A percentile compares a stretch with the other conserved stretches of the same genome.
phyloP scores from a whole-genome alignment of 1,140 invertebrate species.

The Gryon sp. region DNA sequence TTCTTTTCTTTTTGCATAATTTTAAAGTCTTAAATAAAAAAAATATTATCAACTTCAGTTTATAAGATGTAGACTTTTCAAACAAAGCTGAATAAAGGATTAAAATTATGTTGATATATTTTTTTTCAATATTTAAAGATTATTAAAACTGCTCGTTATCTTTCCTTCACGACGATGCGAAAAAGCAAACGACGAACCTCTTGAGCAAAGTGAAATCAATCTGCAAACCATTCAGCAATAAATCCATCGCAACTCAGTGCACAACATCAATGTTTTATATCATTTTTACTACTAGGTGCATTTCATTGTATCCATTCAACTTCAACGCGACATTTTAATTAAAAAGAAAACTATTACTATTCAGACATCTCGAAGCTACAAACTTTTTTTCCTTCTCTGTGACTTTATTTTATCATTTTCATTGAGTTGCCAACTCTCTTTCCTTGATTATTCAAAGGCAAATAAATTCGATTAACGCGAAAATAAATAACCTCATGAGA shows the following conservation, averaged over 20 bases:
- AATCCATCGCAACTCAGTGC: constrained; percentile 6
- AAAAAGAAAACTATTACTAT: constrained; percentile 5
- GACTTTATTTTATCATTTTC: too few species aligned
- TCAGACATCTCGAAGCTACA: too few species aligned
- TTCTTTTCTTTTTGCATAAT: too few species aligned
- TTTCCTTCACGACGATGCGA: constrained; percentile 22
- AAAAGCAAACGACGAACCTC: neutral
- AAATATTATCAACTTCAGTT: too few species aligned
- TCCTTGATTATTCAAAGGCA: neutral
- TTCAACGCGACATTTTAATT: constrained; percentile 13
- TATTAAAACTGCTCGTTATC: neutral
- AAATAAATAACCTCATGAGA: neutral
- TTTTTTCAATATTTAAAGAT: neutral
- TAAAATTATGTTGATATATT: too few species aligned
- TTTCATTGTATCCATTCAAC: constrained; percentile 6
- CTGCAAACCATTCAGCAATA: constrained; percentile 3
- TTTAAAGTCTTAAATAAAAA: too few species aligned
- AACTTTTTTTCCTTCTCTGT: too few species aligned
- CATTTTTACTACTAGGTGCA: constrained; percentile 6
- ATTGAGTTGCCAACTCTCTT: neutral
- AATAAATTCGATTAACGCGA: neutral
- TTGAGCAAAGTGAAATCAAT: constrained; percentile 11
- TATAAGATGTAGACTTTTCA: too few species aligned
- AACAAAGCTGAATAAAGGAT: too few species aligned
- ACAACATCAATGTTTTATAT: neutral